Evolutionary conservation across 1,140 invertebrate species (phyloP), one percentile per base, ranked within the genome.

Genomic region (Alviniconcha marisindica): DNA sequence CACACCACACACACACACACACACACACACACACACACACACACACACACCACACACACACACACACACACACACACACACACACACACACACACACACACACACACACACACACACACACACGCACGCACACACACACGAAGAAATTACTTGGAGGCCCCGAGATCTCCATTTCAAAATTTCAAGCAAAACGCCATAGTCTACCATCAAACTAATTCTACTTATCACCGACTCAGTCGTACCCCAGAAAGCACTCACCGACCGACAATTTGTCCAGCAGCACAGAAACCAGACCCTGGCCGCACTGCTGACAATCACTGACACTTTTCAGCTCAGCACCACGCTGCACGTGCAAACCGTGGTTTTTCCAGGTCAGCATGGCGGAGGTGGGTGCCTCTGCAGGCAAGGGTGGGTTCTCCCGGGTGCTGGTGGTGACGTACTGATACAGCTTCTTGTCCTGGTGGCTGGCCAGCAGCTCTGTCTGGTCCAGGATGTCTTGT

Each of bases 391-490:
- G 10, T 66, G 28, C 63, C 63, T 66, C 63, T 10, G 63, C 28
- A 5, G 63, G 63, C 63, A 66, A 10, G 0, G 63, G 63, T 12
- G 63, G 63, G 63, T 66, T 66, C 24, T 12, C 63, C 63, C 15
- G n/a, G 5, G 63, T 66, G 63, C 63, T 66, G 28, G 63, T 66
- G 63, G n/a, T 66, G 28, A 33, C 0, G 28, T 66, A 66, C 7
- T 66, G 24, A 28, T 66, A 66, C 63, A 31, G 63, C 63, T 66
- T 66, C n/a, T 4, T 31, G n/a, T 66, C 63, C 63, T 66, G n/a
- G 63, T 66, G 63, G 28, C 63, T 66, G 63, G 63, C 63, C n/a
- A 66, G 63, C 7, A 33, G 63, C 63, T 66, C 63, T 5, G 63
- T 66, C 63, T 66, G 63, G 7, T 66, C 63, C 28, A 66, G 63